Conservation (phyloP, 2,888 invertebrate genomes). For the Hydraecia micacea region DNA sequence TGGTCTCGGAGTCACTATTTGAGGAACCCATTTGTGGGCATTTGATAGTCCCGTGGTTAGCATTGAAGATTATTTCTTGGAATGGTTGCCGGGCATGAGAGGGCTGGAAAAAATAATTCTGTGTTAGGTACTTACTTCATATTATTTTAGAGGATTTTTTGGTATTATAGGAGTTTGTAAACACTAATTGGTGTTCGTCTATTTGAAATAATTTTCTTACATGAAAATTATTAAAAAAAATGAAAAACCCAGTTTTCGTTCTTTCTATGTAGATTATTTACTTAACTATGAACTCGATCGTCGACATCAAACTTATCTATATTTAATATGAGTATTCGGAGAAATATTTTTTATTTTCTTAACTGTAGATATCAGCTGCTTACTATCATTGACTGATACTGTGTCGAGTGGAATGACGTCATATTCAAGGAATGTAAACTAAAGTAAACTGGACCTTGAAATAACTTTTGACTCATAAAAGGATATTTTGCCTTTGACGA, state of each 20-base stretch:
- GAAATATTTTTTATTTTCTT: conserved; percentile 29
- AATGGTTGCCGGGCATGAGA: conserved; percentile 75
- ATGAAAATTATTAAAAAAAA: neutral
- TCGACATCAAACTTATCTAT: conserved; percentile 50
- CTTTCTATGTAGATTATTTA: conserved; percentile 8
- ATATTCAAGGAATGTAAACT: conserved; percentile 28
- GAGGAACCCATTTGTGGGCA: conserved; percentile 79
- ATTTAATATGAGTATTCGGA: conserved; percentile 23
- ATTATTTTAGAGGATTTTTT: neutral
- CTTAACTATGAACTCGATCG: conserved; percentile 28
- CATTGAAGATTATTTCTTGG: conserved; percentile 79
- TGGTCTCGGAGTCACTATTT: conserved; percentile 67
- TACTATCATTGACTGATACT: conserved; percentile 53
- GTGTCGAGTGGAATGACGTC: conserved; percentile 26
- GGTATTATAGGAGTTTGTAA: neutral
- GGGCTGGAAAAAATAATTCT: conserved; percentile 73
- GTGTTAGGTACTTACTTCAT: neutral
- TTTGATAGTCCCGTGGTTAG: conserved; percentile 78
- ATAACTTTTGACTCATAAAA: neutral
- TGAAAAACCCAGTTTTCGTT: neutral
- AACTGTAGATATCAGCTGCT: conserved; percentile 26
- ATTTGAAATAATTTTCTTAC: neutral
- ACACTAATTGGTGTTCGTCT: neutral
- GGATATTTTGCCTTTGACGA: neutral
- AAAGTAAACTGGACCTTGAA: conserved; percentile 10